phyloP scores from a whole-genome alignment of 2,113 vertebrate species.

The Asarcornis scutulata region DNA sequence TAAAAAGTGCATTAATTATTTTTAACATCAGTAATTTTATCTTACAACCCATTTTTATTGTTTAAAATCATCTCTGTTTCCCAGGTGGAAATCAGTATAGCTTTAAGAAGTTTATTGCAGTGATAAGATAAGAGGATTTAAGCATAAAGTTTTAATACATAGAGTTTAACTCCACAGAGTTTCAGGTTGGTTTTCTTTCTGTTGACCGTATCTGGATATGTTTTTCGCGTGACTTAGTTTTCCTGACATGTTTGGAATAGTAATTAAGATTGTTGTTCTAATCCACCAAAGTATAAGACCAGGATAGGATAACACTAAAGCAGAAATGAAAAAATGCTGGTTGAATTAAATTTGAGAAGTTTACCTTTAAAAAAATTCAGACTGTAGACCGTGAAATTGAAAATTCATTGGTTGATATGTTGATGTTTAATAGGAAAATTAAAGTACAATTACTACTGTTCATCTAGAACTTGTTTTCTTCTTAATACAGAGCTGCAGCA shows the following conservation, averaged over 20 bases:
- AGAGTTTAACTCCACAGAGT: neutral
- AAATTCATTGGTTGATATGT: conserved; percentile 45
- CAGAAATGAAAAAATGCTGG: neutral
- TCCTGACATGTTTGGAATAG: neutral
- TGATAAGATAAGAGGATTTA: neutral
- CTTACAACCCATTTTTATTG: neutral
- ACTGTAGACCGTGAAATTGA: conserved; percentile 60
- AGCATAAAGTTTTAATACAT: neutral
- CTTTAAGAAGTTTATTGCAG: neutral
- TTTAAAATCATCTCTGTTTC: neutral
- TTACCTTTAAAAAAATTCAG: conserved; percentile 37
- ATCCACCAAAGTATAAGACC: neutral
- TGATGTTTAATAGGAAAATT: conserved; percentile 51
- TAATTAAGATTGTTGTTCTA: neutral
- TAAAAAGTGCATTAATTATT: neutral
- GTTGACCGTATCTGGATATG: neutral
- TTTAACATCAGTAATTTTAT: neutral
- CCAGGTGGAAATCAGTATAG: neutral
- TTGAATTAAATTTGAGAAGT: conserved; percentile 27
- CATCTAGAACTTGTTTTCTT: conserved; percentile 31
- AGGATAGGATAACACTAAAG: neutral
- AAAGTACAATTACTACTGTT: conserved; percentile 44
- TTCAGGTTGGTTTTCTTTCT: neutral
- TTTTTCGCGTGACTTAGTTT: neutral
- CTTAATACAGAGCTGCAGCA: conserved; percentile 34